A percentile compares a stretch with the other conserved stretches of the same genome.
Conservation (phyloP, 2,113 vertebrate genomes). For the Grus americana region DNA sequence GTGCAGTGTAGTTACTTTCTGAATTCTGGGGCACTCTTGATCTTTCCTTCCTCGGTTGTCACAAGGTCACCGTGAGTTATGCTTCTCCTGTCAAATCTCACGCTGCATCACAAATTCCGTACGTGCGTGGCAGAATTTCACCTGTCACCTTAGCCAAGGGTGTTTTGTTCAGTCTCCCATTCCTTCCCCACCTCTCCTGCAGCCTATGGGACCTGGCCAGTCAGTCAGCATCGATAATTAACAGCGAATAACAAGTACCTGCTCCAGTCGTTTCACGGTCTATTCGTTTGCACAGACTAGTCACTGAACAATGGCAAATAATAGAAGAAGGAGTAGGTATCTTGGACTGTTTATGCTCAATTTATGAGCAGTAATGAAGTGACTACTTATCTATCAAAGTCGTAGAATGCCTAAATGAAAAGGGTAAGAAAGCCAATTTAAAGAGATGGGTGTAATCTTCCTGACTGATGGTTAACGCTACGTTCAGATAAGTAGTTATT, state of each 20-base stretch:
- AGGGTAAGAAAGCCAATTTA: background rate
- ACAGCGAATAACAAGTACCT: background rate
- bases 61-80: background rate
- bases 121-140: background rate
- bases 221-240: background rate
- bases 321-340: background rate
- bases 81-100: background rate
- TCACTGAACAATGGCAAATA: background rate
- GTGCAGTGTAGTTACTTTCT: background rate
- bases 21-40: background rate
- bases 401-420: background rate
- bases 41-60: background rate
- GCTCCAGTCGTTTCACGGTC: background rate
- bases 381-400: background rate
- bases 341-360: background rate
- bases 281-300: background rate
- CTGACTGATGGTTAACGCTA: background rate
- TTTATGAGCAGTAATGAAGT: background rate
- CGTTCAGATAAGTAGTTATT: background rate
- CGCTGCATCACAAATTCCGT: background rate
- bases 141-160: background rate
- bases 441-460: background rate
- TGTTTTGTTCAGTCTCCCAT: background rate
- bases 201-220: background rate
- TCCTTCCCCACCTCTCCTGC: fast-evolving